Percentiles rank a stretch among this genome's conserved stretches.
Conservation (phyloP, 2,888 invertebrate species). For the Hermodice carunculata region DNA sequence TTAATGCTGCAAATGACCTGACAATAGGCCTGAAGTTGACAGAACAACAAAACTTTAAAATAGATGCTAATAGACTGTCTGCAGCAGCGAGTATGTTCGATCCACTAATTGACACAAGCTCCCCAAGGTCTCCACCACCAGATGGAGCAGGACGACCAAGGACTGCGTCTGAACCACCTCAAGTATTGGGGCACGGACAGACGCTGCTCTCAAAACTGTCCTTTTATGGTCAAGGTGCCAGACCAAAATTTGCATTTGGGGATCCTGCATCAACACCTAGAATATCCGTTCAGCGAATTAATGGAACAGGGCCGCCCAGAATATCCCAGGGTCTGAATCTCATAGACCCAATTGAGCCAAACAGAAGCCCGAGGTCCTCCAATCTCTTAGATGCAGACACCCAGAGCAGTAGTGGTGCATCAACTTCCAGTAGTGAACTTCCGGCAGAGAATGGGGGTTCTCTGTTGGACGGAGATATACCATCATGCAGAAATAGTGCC, state of each 20-base stretch:
- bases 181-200: neutral
- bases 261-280: neutral
- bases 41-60: constrained; percentile 60
- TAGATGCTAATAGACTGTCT: constrained; percentile 59
- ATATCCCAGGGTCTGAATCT: too few species aligned
- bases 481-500: constrained; percentile 5
- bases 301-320: too few species aligned
- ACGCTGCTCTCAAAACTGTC: neutral
- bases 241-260: constrained; percentile 5
- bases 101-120: constrained; percentile 37
- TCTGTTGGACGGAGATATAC: neutral
- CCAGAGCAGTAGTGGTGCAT: neutral
- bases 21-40: constrained; percentile 48
- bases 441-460: too few species aligned
- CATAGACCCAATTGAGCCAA: too few species aligned
- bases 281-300: too few species aligned
- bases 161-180: neutral
- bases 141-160: neutral
- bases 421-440: neutral
- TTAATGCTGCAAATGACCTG: constrained; percentile 23
- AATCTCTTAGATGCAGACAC: neutral
- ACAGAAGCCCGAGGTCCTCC: neutral
- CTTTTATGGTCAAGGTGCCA: neutral
- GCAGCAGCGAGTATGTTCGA: constrained; percentile 59
- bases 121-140: too few species aligned